Evolutionary conservation across 2,888 invertebrate species (phyloP).

Genomic region (Coremacera marginata): DNA sequence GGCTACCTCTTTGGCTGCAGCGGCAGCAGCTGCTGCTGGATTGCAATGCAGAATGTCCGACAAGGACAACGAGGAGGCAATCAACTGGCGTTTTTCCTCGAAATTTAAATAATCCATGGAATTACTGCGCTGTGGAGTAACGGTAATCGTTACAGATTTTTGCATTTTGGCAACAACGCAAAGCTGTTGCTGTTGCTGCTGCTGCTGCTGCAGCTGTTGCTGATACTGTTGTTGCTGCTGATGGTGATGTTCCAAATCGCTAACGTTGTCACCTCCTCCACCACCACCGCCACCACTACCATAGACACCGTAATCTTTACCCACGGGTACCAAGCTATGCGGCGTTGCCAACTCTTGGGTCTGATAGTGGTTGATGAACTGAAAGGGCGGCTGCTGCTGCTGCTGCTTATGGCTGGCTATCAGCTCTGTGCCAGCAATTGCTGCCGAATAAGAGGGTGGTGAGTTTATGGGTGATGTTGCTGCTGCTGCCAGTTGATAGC

Average conservation of each 20-base stretch:
- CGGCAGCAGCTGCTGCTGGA: slow-evolving; percentile 72
- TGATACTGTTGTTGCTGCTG: not conserved
- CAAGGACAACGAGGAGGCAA: slow-evolving; percentile 87
- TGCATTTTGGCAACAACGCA: slow-evolving; percentile 70
- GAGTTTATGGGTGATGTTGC: slow-evolving; percentile 44
- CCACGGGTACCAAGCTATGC: slow-evolving; percentile 28
- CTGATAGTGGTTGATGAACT: slow-evolving; percentile 53
- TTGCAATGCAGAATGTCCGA: slow-evolving; percentile 86
- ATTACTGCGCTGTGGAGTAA: slow-evolving; percentile 81
- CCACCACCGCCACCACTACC: slow-evolving; percentile 37
- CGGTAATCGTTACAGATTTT: slow-evolving; percentile 76
- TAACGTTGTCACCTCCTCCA: slow-evolving; percentile 42
- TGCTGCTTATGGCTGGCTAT: slow-evolving; percentile 32
- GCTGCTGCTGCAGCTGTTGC: slow-evolving; percentile 53
- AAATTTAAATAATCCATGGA: slow-evolving; percentile 92
- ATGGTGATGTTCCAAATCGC: slow-evolving; percentile 39
- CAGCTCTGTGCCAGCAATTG: slow-evolving; percentile 48
- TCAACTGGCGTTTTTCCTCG: slow-evolving; percentile 90
- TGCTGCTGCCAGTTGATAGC: slow-evolving; percentile 59
- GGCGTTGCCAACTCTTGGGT: slow-evolving; percentile 27
- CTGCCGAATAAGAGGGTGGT: slow-evolving; percentile 63
- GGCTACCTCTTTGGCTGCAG: slow-evolving; percentile 69
- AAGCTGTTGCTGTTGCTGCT: slow-evolving; percentile 61
- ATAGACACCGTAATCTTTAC: slow-evolving; percentile 35
- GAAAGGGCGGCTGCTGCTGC: slow-evolving; percentile 48